Evolutionary conservation across 1,140 invertebrate species (phyloP).

Genomic region (Ladona fulva): DNA sequence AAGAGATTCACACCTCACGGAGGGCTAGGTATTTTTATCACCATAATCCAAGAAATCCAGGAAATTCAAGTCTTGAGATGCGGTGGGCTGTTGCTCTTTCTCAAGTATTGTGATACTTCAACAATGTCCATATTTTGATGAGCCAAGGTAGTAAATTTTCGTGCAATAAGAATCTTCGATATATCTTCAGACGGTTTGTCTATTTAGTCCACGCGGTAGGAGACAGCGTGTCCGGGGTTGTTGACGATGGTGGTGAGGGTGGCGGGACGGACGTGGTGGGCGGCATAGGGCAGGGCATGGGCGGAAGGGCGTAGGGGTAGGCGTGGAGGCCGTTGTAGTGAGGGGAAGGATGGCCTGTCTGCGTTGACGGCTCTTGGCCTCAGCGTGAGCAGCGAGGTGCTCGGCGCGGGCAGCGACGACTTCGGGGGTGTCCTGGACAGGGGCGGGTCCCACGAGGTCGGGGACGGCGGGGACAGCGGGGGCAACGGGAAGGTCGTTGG

Average conservation of each 20-base stretch:
- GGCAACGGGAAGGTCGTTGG: constrained; percentile 38
- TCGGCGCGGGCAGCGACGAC: constrained; percentile 28
- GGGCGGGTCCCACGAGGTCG: constrained; percentile 15
- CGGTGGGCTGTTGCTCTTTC: too few relatives aligned
- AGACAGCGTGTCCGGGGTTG: constrained; percentile 36
- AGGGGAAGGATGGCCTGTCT: constrained; percentile 23
- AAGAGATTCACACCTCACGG: too few relatives aligned
- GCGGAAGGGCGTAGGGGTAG: constrained; percentile 27
- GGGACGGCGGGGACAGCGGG: constrained; percentile 28
- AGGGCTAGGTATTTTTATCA: too few relatives aligned
- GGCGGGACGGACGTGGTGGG: constrained; percentile 33
- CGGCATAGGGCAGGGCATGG: constrained; percentile 25
- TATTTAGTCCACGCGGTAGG: constrained; percentile 34
- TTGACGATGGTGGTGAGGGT: constrained; percentile 35
- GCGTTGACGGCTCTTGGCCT: constrained; percentile 23
- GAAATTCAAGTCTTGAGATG: too few relatives aligned
- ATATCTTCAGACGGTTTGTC: too few relatives aligned
- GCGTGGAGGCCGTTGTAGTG: constrained; percentile 14
- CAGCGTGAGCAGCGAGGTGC: constrained; percentile 26
- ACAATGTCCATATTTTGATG: too few relatives aligned
- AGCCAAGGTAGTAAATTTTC: too few relatives aligned
- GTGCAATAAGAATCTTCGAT: too few relatives aligned
- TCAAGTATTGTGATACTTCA: too few relatives aligned
- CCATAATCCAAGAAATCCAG: too few relatives aligned
- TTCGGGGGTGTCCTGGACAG: constrained; percentile 26